A percentile compares a stretch with the other conserved stretches of the same genome.
Evolutionary conservation across 2,113 vertebrate species (phyloP).

Genomic region (Datnioides undecimradiatus): DNA sequence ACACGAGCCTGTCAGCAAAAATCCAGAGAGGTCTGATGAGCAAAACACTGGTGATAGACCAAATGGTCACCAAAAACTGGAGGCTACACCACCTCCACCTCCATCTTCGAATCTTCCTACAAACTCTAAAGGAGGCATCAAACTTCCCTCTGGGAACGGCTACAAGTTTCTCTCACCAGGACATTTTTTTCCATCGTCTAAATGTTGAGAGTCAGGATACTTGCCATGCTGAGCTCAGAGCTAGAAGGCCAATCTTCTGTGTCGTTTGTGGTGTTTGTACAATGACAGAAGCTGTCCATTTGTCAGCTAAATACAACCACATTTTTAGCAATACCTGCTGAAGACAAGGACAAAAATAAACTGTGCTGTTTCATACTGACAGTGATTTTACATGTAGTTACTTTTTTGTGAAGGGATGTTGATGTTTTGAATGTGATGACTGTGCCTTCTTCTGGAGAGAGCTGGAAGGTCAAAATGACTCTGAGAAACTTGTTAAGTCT

Average conservation of each 20-base stretch:
- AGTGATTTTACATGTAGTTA: constrained; percentile 29
- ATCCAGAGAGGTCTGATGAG: not conserved
- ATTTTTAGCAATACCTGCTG: constrained; percentile 55
- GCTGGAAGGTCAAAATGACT: constrained; percentile 55
- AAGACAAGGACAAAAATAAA: not conserved
- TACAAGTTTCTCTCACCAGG: constrained; percentile 93
- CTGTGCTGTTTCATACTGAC: constrained; percentile 34
- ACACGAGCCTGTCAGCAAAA: constrained; percentile 60
- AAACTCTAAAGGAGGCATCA: constrained; percentile 77
- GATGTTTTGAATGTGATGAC: constrained; percentile 62
- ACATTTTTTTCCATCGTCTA: constrained; percentile 95
- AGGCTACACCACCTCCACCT: constrained; percentile 76
- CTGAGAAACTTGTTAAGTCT: constrained; percentile 33
- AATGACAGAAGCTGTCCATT: constrained; percentile 18
- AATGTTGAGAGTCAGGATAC: constrained; percentile 85
- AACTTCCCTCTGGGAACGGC: constrained; percentile 90
- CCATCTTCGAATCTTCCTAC: constrained; percentile 59
- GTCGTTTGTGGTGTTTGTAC: constrained; percentile 32
- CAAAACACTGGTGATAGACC: constrained; percentile 76
- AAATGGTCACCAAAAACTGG: constrained; percentile 85
- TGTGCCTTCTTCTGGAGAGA: constrained; percentile 68
- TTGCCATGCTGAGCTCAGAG: constrained; percentile 1
- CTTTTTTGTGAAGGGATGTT: constrained; percentile 36
- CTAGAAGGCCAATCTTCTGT: not conserved
- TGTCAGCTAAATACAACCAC: constrained; percentile 32